Evolutionary conservation across 2,888 invertebrate genomes (phyloP).

Genomic region (Lymantria monacha): DNA sequence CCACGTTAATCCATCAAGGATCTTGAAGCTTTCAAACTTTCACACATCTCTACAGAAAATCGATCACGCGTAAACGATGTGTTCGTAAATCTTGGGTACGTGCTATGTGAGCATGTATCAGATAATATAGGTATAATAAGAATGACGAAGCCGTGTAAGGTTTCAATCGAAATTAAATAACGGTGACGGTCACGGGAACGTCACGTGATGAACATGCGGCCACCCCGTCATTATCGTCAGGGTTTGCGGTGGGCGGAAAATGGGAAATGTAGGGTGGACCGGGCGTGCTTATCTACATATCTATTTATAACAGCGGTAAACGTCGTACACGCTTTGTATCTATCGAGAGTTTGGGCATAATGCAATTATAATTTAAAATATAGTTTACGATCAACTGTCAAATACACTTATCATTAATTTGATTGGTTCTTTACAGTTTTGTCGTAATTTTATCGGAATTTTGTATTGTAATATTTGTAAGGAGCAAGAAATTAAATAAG

Average conservation of each 20-base stretch:
- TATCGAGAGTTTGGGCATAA: too few relatives aligned
- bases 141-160: conserved; percentile 39
- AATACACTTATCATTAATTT: too few relatives aligned
- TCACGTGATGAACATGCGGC: conserved; percentile 30
- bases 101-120: conserved; percentile 2
- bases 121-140: background rate
- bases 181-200: conserved; percentile 30
- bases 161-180: conserved; percentile 33
- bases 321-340: background rate
- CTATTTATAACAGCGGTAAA: background rate
- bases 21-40: too few relatives aligned
- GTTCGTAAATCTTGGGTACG: conserved; percentile 6
- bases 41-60: background rate
- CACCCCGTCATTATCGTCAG: conserved; percentile 11
- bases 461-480: too few relatives aligned
- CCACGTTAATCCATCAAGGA: too few relatives aligned
- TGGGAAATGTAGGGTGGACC: conserved; percentile 3
- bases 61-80: conserved; percentile 15
- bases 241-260: conserved; percentile 2
- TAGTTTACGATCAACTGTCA: too few relatives aligned
- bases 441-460: too few relatives aligned
- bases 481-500: too few relatives aligned
- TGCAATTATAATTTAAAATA: too few relatives aligned
- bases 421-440: too few relatives aligned
- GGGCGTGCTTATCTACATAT: background rate